Evolutionary conservation across 2,888 invertebrate species (phyloP).

Genomic region (Drosophila hamatofila): DNA sequence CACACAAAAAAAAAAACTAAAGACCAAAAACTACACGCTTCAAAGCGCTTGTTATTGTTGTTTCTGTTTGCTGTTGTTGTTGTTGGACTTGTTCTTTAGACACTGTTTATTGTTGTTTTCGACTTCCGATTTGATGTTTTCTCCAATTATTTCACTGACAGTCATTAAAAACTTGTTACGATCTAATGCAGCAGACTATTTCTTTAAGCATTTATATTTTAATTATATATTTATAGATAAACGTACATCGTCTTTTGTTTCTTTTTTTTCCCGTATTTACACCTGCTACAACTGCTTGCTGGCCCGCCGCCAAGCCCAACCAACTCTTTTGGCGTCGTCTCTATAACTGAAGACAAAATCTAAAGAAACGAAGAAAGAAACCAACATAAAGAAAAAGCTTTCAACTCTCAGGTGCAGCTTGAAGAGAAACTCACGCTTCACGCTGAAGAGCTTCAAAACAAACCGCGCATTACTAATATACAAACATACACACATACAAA

Average conservation of each 20-base stretch:
- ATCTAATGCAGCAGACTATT: neutral
- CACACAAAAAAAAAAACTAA: conserved; percentile 8
- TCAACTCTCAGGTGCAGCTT: conserved; percentile 22
- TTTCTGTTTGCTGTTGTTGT: neutral
- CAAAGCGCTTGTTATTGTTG: conserved; percentile 5
- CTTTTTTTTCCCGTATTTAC: conserved; percentile 50
- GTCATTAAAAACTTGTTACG: conserved; percentile 10
- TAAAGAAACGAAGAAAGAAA: conserved; percentile 27
- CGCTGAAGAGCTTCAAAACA: conserved; percentile 13
- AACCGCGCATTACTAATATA: neutral
- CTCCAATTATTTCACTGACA: conserved; percentile 1
- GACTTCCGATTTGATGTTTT: conserved; percentile 34
- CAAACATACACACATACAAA: neutral
- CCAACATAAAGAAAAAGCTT: conserved; percentile 37
- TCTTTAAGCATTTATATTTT: conserved; percentile 21
- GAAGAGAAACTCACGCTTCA: conserved; percentile 47
- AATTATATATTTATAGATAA: conserved; percentile 24
- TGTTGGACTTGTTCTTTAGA: conserved; percentile 4
- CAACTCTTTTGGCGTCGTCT: conserved; percentile 66
- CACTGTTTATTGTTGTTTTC: conserved; percentile 14
- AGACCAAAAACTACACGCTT: conserved; percentile 11
- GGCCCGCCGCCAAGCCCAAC: conserved; percentile 46
- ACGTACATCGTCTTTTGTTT: conserved; percentile 26
- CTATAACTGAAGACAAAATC: conserved; percentile 49
- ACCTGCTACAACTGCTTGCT: conserved; percentile 52